Evolutionary conservation across 2,113 vertebrate genomes (phyloP).

Genomic region (Isichthys henryi): DNA sequence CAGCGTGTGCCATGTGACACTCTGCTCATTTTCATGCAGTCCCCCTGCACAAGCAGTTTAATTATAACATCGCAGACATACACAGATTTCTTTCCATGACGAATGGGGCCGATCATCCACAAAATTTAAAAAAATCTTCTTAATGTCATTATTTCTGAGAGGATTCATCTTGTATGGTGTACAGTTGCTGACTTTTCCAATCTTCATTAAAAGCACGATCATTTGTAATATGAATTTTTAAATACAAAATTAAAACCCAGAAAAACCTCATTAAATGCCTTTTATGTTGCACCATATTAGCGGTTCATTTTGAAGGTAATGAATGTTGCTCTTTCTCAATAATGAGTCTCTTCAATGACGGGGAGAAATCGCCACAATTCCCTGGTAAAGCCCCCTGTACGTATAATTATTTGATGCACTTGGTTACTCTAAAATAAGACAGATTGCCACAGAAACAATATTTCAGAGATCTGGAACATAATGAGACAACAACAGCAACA

Average conservation of each 20-base stretch:
- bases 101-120: slow-evolving; percentile 51
- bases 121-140: slow-evolving; percentile 48
- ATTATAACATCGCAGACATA: slow-evolving; percentile 37
- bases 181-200: slow-evolving; percentile 31
- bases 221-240: slow-evolving; percentile 21
- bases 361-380: neutral
- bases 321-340: slow-evolving; percentile 3
- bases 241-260: slow-evolving; percentile 17
- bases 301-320: slow-evolving; percentile 16
- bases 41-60: slow-evolving; percentile 27
- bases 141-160: slow-evolving; percentile 36
- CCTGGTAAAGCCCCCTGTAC: neutral
- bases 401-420: slow-evolving; percentile 19
- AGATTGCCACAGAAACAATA: neutral
- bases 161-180: slow-evolving; percentile 27
- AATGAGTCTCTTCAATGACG: slow-evolving; percentile 21
- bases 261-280: slow-evolving; percentile 24
- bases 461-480: neutral
- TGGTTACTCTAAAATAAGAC: neutral
- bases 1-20: neutral
- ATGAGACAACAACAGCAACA: neutral
- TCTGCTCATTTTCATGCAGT: neutral
- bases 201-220: slow-evolving; percentile 29
- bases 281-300: slow-evolving; percentile 19
- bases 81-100: slow-evolving; percentile 39